These are phyloP conservation scores for Dallia pectoralis DNA, from an alignment of 2,797 vertebrate species.

Conservation along the genomic window DNA sequence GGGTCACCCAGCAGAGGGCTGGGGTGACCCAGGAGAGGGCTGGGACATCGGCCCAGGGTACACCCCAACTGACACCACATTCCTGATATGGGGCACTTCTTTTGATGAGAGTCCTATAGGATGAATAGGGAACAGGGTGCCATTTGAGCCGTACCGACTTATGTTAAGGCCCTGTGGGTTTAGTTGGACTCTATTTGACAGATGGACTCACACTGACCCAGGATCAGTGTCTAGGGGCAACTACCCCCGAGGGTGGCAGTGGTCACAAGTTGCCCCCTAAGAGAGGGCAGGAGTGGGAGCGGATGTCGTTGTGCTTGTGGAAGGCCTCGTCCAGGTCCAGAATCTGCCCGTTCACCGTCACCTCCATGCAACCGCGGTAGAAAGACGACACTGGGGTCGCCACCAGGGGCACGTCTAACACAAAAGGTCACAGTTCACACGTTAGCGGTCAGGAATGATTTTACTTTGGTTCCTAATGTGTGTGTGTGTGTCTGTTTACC, in stretches of 20 bases:
- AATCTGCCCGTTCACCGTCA: conserved; percentile 72
- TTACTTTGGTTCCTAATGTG: neutral
- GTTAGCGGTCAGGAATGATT: conserved; percentile 6
- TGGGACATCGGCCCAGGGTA: neutral
- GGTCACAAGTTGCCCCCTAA: conserved; percentile 66
- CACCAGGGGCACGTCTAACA: conserved; percentile 85
- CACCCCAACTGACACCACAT: neutral
- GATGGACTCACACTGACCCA: neutral
- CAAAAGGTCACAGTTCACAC: conserved; percentile 19
- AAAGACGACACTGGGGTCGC: conserved; percentile 85
- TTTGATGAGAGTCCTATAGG: neutral
- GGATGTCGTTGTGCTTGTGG: conserved; percentile 92
- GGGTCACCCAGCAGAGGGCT: too few relatives aligned
- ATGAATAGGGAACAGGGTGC: neutral
- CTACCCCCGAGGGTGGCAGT: neutral
- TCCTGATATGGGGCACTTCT: neutral
- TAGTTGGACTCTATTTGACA: conserved; percentile 31
- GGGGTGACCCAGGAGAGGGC: too few relatives aligned
- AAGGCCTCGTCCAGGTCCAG: conserved; percentile 90
- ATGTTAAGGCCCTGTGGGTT: conserved; percentile 52
- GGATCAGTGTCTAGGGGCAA: neutral
- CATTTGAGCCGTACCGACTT: conserved; percentile 14
- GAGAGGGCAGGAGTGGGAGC: conserved; percentile 93
- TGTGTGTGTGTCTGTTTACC: conserved; percentile 66
- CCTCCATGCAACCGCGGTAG: conserved; percentile 92